Evolutionary conservation across 2,797 vertebrate species (phyloP).

Genomic region (Echiichthys vipera): DNA sequence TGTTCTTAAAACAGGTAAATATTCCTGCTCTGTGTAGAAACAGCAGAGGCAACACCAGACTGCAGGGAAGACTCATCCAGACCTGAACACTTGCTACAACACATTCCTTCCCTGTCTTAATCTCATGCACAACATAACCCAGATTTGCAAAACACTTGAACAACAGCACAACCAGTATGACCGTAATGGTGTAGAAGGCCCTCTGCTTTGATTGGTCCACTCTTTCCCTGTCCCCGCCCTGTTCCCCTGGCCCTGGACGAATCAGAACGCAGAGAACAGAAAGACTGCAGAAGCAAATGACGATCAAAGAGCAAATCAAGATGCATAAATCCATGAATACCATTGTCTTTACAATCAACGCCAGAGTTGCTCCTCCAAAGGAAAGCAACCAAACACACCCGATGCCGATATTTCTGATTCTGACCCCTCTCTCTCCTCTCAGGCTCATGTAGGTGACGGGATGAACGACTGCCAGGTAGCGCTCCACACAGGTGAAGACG

Average conservation of each 20-base stretch:
- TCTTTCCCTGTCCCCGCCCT: background rate
- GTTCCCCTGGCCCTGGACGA: constrained; percentile 40
- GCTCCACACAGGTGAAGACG: constrained; percentile 44
- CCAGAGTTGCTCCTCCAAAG: fast-evolving
- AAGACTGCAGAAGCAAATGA: constrained; percentile 31
- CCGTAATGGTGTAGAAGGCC: constrained; percentile 26
- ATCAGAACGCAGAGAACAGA: constrained; percentile 42
- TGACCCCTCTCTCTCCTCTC: constrained; percentile 16
- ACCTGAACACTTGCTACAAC: fast-evolving
- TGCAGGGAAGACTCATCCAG: constrained; percentile 13
- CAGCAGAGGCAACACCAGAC: constrained; percentile 43
- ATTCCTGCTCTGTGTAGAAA: constrained; percentile 45
- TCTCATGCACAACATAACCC: fast-evolving
- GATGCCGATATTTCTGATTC: constrained; percentile 29
- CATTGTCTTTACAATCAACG: fast-evolving
- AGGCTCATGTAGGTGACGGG: constrained; percentile 43
- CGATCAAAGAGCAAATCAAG: fast-evolving
- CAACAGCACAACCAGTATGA: constrained; percentile 15
- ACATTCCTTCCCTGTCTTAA: fast-evolving
- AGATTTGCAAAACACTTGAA: background rate
- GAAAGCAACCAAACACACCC: constrained; percentile 27
- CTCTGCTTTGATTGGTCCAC: constrained; percentile 23
- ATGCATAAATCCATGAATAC: fast-evolving
- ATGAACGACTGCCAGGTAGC: constrained; percentile 50
- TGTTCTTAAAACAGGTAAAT: background rate